A percentile compares a stretch with the other conserved stretches of the same genome.
Conservation (phyloP, 2,113 vertebrate species). For the Amazona guildingii region DNA sequence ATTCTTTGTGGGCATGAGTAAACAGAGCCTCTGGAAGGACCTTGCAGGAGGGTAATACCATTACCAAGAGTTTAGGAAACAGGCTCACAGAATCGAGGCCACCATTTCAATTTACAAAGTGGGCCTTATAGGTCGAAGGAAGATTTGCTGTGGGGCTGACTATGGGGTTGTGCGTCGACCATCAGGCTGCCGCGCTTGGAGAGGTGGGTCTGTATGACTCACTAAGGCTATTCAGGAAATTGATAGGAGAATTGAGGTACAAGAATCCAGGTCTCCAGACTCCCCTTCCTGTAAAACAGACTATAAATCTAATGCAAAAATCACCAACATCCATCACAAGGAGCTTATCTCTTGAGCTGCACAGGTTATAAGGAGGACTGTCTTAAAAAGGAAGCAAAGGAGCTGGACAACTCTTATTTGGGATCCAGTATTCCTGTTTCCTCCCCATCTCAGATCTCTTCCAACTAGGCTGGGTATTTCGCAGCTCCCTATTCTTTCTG, state of each 20-base stretch:
- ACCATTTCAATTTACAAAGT: background rate
- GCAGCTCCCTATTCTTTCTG: background rate
- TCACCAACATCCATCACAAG: background rate
- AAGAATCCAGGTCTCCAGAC: background rate
- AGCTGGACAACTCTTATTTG: background rate
- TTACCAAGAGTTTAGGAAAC: background rate
- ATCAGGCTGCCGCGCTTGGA: background rate
- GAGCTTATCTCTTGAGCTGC: background rate
- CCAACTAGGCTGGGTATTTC: background rate
- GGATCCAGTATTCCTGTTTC: background rate
- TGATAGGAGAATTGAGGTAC: background rate
- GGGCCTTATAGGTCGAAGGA: background rate
- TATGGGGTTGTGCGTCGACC: background rate
- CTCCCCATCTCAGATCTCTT: background rate
- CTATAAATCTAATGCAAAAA: background rate
- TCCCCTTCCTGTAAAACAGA: background rate
- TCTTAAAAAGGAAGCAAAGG: background rate
- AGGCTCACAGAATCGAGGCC: background rate
- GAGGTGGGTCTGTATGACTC: background rate
- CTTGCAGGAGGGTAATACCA: background rate
- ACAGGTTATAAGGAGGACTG: background rate
- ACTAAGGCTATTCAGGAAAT: background rate
- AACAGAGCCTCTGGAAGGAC: background rate
- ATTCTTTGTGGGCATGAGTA: background rate
- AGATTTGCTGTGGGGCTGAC: background rate